Percentiles rank a stretch among this genome's conserved stretches.
phyloP scores from a whole-genome alignment of 2,113 vertebrate species.

The Corythoichthys haematopterus region DNA sequence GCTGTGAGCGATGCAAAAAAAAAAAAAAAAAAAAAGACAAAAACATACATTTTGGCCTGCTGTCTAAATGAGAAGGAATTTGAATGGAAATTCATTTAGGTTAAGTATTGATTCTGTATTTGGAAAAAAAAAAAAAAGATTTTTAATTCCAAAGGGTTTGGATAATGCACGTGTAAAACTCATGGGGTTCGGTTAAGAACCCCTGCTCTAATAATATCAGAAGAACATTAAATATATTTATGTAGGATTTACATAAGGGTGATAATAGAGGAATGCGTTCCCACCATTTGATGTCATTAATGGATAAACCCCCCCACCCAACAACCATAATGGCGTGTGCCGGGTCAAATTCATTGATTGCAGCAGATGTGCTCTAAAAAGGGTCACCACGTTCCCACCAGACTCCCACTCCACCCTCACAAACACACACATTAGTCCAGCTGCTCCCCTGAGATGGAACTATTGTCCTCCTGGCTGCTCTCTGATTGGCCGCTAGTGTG shows the following conservation, averaged over 20 bases:
- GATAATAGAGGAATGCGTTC: not conserved
- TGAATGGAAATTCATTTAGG: too few relatives aligned
- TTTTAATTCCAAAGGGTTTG: too few relatives aligned
- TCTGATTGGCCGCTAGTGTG: conserved; percentile 59
- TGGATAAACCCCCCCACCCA: not conserved
- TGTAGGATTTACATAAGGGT: not conserved
- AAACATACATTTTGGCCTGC: too few relatives aligned
- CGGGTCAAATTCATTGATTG: not conserved
- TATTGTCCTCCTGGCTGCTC: conserved; percentile 35
- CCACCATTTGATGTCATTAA: not conserved
- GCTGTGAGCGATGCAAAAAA: too few relatives aligned
- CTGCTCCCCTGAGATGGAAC: conserved; percentile 50
- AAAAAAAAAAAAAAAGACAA: too few relatives aligned
- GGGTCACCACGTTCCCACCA: conserved; percentile 19
- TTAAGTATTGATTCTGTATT: too few relatives aligned
- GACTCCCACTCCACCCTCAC: not conserved
- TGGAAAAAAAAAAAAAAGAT: too few relatives aligned
- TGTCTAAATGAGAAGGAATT: too few relatives aligned
- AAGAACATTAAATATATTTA: too few relatives aligned
- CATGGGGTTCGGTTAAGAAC: too few relatives aligned
- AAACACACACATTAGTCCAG: conserved; percentile 29
- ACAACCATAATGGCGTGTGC: conserved; percentile 2
- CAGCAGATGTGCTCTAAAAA: conserved; percentile 17
- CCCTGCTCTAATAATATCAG: too few relatives aligned
- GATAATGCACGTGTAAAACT: too few relatives aligned